Conservation (phyloP, 2,888 invertebrate species). For the Orchestes rusci region DNA sequence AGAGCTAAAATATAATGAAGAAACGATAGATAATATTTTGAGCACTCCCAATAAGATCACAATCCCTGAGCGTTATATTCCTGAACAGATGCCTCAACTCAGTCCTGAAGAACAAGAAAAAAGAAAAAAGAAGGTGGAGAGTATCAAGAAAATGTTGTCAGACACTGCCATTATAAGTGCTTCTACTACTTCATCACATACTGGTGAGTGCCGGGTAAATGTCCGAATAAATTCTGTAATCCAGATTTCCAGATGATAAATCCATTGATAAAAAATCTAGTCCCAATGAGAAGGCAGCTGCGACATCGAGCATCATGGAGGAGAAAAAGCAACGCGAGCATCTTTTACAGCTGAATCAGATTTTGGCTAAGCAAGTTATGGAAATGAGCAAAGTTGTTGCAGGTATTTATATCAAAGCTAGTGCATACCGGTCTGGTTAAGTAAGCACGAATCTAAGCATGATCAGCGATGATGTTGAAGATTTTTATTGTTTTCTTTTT, state of each 20-base stretch:
- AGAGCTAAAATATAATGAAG: conserved; percentile 64
- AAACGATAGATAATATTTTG: conserved; percentile 78
- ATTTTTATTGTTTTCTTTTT: background rate
- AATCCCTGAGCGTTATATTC: conserved; percentile 88
- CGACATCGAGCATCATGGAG: conserved; percentile 50
- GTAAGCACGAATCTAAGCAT: too few species aligned
- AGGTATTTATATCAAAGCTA: conserved; percentile 74
- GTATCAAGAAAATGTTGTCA: conserved; percentile 84
- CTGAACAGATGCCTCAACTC: conserved; percentile 81
- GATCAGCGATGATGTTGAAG: conserved; percentile 1
- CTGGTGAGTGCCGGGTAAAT: conserved; percentile 22
- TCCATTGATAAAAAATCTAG: conserved; percentile 14
- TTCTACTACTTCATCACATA: conserved; percentile 35
- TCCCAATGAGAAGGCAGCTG: conserved; percentile 16
- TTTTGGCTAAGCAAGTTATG: conserved; percentile 88
- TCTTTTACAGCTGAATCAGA: conserved; percentile 83
- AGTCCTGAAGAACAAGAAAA: conserved; percentile 79
- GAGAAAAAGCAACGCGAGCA: conserved; percentile 86
- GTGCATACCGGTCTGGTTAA: too few species aligned
- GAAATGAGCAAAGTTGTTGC: conserved; percentile 93
- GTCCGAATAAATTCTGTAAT: background rate
- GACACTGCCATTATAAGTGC: conserved; percentile 53
- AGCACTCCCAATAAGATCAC: conserved; percentile 84
- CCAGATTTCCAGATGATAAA: conserved; percentile 10
- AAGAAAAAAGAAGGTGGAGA: conserved; percentile 80